Evolutionary conservation across 2,797 vertebrate species (phyloP).

Genomic region (Geotria australis): DNA sequence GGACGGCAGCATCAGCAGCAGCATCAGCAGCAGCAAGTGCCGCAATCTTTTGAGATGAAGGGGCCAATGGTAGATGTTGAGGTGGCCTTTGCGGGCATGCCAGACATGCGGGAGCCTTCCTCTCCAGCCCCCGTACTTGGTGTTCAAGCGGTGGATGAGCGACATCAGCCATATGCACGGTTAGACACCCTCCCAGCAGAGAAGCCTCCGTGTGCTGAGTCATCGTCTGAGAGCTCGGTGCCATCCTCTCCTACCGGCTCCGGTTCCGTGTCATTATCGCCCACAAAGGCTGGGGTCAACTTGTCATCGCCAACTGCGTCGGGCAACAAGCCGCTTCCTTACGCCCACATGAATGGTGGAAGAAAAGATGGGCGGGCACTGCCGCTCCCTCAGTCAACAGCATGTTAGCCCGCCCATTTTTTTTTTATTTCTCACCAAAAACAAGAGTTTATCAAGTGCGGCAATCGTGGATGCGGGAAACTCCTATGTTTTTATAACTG

Average conservation of each 20-base stretch:
- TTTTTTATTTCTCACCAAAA: too few species aligned
- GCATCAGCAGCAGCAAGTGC: neutral
- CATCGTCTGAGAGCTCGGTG: neutral
- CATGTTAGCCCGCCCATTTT: conserved; percentile 33
- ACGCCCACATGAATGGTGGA: conserved; percentile 97
- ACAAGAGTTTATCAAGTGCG: too few species aligned
- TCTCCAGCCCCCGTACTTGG: too few species aligned
- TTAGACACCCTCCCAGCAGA: neutral
- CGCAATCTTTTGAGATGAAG: neutral
- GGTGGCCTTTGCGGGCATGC: neutral
- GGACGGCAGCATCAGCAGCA: too few species aligned
- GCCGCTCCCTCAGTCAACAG: conserved; percentile 54
- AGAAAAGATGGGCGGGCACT: conserved; percentile 79
- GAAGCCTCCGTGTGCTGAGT: neutral
- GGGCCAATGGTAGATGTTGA: too few species aligned
- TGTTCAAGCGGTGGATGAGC: too few species aligned
- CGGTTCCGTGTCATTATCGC: neutral
- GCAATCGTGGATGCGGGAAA: too few species aligned
- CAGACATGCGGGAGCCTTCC: neutral
- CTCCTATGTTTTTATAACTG: too few species aligned
- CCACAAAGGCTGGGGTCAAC: too few species aligned
- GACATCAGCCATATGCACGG: neutral
- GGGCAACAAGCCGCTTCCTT: conserved; percentile 32
- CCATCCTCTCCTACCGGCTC: neutral
- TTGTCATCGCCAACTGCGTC: neutral